A percentile compares a stretch with the other conserved stretches of the same genome.
These are phyloP conservation scores for Drosophila micromelanica DNA, from an alignment of 1,140 invertebrate genomes.

Conservation along the genomic window DNA sequence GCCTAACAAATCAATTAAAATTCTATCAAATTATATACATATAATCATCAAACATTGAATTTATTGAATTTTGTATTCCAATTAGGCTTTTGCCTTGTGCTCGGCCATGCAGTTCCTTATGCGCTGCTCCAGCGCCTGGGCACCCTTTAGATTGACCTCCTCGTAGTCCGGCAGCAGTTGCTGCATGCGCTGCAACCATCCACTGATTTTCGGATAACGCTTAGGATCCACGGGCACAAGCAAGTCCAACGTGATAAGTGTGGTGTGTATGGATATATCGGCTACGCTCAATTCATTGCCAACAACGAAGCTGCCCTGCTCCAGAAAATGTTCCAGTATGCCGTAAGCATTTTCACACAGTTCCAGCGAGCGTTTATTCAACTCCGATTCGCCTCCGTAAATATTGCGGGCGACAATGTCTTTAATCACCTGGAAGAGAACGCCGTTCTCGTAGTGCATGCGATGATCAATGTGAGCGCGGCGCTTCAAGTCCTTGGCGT, in stretches of 20 bases:
- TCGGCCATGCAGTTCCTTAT: constrained; percentile 60
- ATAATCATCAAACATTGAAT: constrained; percentile 19
- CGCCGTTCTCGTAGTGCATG: constrained; percentile 89
- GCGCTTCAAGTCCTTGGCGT: constrained; percentile 87
- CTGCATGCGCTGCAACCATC: constrained; percentile 64
- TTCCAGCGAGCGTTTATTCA: constrained; percentile 52
- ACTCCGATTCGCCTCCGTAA: constrained; percentile 72
- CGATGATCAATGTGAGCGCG: constrained; percentile 89
- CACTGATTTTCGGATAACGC: constrained; percentile 45
- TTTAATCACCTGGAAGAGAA: constrained; percentile 85
- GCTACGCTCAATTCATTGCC: constrained; percentile 86
- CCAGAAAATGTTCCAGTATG: constrained; percentile 85
- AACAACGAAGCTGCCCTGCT: constrained; percentile 83
- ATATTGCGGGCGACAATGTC: constrained; percentile 76
- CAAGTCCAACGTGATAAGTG: constrained; percentile 80
- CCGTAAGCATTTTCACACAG: constrained; percentile 85
- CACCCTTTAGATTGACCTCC: constrained; percentile 66
- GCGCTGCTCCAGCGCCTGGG: constrained; percentile 50
- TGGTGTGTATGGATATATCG: constrained; percentile 85
- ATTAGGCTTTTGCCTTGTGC: constrained; percentile 35
- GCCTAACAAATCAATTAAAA: constrained; percentile 63
- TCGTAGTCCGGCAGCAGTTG: constrained; percentile 64
- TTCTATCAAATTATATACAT: constrained; percentile 26
- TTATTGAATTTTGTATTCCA: background rate
- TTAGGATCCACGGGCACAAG: constrained; percentile 67